Evolutionary conservation across 2,797 vertebrate species (phyloP), one percentile per base, ranked within the genome.

Genomic region (Dromococcyx pavoninus): DNA sequence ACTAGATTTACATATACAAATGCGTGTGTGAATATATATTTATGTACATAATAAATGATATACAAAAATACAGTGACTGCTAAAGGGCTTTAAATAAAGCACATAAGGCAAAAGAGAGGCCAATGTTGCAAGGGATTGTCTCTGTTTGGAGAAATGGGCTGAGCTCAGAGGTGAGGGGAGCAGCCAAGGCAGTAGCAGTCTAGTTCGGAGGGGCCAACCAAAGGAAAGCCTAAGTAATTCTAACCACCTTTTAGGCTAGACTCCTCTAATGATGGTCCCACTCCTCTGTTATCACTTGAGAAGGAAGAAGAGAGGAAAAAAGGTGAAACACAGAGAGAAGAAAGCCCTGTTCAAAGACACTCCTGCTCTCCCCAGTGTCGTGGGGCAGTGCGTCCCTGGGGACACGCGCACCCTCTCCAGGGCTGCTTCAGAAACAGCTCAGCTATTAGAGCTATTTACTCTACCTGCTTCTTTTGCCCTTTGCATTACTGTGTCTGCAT

Each of bases 151-250:
- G 73, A 70, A 74, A 37, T 0, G 11, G 43, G 13, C 75, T 78
- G 91, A 72, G 58, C 43, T 78, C 18, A 28, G 58, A 32, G 66
- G 58, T 4, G 24, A 35, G 28, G 35, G 72, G 18, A 73, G 74
- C 73, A 88, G 41, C 37, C 74, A n/a, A 74, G 64, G 41, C 75
- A 54, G 62, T 4, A 48, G 35, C 57, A 19, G 25, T 17, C 35
- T 16, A 4, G 65, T 61, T 92, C 51, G 46, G 69, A 73, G 84
- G 57, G 70, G 62, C 5, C 54, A 75, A 51, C 89, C 65, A 39
- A 83, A 86, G 93, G 57, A 35, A 93, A 83, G 48, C 84, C 81
- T 77, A 10, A 91, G 75, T 71, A 88, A 91, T 82, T 91, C 81
- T 82, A 72, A 24, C 18, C 57, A 33, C 71, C 51, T 86, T 88